Evolutionary conservation across 2,888 invertebrate species (phyloP), one percentile per base, ranked within the genome.

Genomic region (Neelides folsomi): DNA sequence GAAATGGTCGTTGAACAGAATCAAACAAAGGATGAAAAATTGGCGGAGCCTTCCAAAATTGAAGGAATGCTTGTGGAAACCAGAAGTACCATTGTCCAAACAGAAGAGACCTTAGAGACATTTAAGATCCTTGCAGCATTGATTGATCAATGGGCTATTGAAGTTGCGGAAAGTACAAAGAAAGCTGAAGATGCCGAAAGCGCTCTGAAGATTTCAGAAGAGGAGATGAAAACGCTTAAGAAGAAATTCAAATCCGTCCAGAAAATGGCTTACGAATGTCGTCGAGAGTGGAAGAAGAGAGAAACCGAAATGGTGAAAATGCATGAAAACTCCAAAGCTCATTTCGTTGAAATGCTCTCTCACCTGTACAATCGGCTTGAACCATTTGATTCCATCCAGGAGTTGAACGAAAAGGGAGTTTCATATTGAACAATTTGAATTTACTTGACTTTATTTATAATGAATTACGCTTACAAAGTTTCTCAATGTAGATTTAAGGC

Each of bases 71-170:
- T 6, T 15, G 12, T 18, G 4, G 5, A 3, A 13, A 43, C n/a
- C 6, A 6, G 35, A 4, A 48, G 56, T 10, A 58, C 53, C 8
- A 38, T 57, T 1, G 53, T 57, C 36, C 63, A 63, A 52, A 60
- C 60, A 6, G 59, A 63, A 1, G 60, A 63, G 49, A 60, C 63
- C 16, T 38, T 59, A 19, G 58, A 63, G 48, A 60, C 60, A 1
- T 60, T 55, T 36, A 53, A 57, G 47, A 51, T 58, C 10, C 53
- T 59, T 37, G 56, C 47, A 36, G 47, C 18, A 18, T 27, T 54
- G 5, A 49, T 51, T 40, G 36, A 54, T 18, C 37, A 54, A 4
- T 56, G 56, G 56, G 45, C 51, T 9, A 43, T 55, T 18, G 60
- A 60, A 52, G 56, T 54, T n/a, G 18, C 46, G 16, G 47, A 38